Percentiles rank a stretch among this genome's conserved stretches.
Evolutionary conservation across 2,113 vertebrate species (phyloP).

Genomic region (Nycticryphes semicollaris): DNA sequence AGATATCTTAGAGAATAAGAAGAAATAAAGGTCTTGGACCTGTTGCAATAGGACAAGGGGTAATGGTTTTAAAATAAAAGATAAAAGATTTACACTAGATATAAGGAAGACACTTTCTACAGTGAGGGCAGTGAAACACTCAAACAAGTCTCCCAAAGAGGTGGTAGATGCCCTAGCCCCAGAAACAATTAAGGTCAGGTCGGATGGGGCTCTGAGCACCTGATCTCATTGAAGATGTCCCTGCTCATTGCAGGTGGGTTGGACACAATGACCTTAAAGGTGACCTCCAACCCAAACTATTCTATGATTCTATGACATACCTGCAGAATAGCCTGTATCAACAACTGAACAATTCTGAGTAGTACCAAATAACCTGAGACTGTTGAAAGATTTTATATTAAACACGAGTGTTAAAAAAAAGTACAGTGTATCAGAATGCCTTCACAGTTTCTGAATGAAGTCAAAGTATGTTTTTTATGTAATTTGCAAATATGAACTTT

Average conservation of each 20-base stretch:
- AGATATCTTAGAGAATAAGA: background rate
- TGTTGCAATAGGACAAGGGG: background rate
- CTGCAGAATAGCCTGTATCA: background rate
- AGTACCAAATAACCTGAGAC: background rate
- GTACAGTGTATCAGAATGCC: background rate
- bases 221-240: background rate
- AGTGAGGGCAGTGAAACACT: background rate
- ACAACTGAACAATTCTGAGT: background rate
- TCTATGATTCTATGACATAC: background rate
- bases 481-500: background rate
- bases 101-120: background rate
- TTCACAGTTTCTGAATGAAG: background rate
- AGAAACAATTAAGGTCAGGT: background rate
- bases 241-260: background rate
- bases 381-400: background rate
- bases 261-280: background rate
- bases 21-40: background rate
- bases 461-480: background rate
- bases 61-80: background rate
- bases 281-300: background rate
- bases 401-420: background rate
- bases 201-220: background rate
- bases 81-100: background rate
- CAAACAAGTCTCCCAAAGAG: background rate
- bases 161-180: background rate